A percentile compares a stretch with the other conserved stretches of the same genome.
Conservation (phyloP, 1,140 invertebrate species). For the Calephelis virginiensis region DNA sequence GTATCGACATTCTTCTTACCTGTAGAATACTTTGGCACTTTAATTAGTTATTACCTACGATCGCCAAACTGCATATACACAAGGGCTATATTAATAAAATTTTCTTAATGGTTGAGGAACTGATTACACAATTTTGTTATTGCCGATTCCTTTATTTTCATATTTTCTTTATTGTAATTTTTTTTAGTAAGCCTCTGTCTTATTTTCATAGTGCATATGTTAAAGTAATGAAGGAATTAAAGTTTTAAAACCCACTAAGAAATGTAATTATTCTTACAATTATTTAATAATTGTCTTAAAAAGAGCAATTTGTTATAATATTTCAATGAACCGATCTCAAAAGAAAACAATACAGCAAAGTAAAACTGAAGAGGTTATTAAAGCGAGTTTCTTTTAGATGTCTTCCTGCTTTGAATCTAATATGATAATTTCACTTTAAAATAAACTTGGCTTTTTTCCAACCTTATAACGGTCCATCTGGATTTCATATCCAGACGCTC, state of each 20-base stretch:
- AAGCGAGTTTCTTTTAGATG: conserved; percentile 38
- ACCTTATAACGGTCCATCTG: conserved; percentile 53
- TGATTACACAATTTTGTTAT: no score
- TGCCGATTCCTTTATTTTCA: no score
- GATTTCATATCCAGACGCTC: conserved; percentile 53
- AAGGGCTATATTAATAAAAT: no score
- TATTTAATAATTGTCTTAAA: background rate
- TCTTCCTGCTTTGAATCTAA: conserved; percentile 52
- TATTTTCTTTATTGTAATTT: no score
- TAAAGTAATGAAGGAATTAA: no score
- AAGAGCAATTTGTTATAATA: background rate
- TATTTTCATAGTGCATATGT: no score
- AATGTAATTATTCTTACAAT: background rate
- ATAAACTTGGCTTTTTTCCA: conserved; percentile 64
- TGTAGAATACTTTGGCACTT: no score
- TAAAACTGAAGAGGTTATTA: conserved; percentile 32
- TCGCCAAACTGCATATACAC: no score
- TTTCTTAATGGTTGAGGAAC: no score
- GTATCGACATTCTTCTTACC: no score
- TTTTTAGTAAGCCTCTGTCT: no score
- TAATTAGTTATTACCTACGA: no score
- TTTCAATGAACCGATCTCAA: background rate
- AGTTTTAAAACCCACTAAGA: background rate
- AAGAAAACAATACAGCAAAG: background rate
- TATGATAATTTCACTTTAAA: conserved; percentile 68